A percentile compares a stretch with the other conserved stretches of the same genome.
These are phyloP conservation scores for Brachionus asplanchnoidis DNA, from an alignment of 1,140 invertebrate species.

Conservation along the genomic window DNA sequence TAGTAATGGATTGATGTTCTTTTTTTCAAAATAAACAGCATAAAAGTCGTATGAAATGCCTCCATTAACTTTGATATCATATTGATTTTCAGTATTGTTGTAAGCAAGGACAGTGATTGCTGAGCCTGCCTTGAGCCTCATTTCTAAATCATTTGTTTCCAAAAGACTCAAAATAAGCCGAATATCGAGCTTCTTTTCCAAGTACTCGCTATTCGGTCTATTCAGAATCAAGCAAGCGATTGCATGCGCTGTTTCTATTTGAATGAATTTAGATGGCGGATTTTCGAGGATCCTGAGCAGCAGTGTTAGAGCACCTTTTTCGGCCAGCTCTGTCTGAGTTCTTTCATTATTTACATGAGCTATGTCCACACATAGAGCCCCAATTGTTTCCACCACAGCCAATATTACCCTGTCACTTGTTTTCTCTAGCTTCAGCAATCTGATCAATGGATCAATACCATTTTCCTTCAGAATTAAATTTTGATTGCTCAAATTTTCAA, in stretches of 20 bases:
- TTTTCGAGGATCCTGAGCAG: background rate
- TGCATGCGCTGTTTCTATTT: slow-evolving; percentile 32
- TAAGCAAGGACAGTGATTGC: slow-evolving; percentile 56
- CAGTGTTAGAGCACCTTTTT: background rate
- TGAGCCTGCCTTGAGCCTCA: slow-evolving; percentile 50
- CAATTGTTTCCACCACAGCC: slow-evolving; percentile 54
- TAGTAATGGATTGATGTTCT: slow-evolving; percentile 47
- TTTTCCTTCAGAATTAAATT: slow-evolving; percentile 53
- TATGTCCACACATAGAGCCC: slow-evolving; percentile 55
- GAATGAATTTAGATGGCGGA: background rate
- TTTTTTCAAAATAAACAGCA: slow-evolving; percentile 50
- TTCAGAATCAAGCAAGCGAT: slow-evolving; percentile 31
- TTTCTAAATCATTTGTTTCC: slow-evolving; percentile 38
- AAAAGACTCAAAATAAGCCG: background rate
- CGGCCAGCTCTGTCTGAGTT: slow-evolving; percentile 20
- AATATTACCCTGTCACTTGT: slow-evolving; percentile 50
- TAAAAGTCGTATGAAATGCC: slow-evolving; percentile 53
- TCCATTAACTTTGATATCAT: slow-evolving; percentile 52
- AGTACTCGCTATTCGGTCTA: background rate
- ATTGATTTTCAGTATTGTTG: slow-evolving; percentile 56
- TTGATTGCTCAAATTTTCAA: slow-evolving; percentile 54
- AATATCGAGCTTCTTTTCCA: slow-evolving; percentile 7
- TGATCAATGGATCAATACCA: slow-evolving; percentile 52
- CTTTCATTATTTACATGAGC: slow-evolving; percentile 22
- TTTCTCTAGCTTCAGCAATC: slow-evolving; percentile 47